Base-by-base conservation (phyloP, 2,113 vertebrate genomes). In the Parus major region DNA sequence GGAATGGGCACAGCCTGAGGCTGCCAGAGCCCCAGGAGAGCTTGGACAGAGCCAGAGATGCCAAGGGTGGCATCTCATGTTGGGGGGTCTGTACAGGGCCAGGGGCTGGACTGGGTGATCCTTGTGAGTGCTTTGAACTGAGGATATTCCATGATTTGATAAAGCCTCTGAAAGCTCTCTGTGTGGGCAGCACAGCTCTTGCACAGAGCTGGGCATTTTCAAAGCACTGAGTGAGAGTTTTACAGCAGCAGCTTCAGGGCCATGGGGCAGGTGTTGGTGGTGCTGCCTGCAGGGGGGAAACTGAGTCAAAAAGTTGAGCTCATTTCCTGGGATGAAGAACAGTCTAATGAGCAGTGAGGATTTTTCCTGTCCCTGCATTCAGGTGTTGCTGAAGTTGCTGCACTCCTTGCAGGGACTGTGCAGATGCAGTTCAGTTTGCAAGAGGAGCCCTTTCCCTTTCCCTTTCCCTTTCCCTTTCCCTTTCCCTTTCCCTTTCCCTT, bases 41-140 rank as follows among this genome's bases (percentile, higher is more conserved):
- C 57, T 75, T 29, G 42, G 60, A 3, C n/a, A 56, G 2, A 0
- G 0, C 44, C 50, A 68, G 84, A 29, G 49, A 18, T 46, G 57
- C 3, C 1, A 47, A 41, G 47, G 28, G 3, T 12, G 64, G 47
- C 15, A 0, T n/a, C n/a, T n/a, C n/a, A n/a, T 61, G 17, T 10
- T 39, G 55, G 19, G 33, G 27, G 4, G 16, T 35, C 35, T 46
- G 64, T 1, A 29, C 84, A 63, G 47, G 47, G 12, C 0, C 46
- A 39, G 46, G 10, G 0, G 28, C 1, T 39, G 56, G 28, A 9
- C 10, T n/a, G 2, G 5, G 5, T 47, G 41, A 20, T 53, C 28
- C 23, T 19, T 15, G 22, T 33, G 55, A 7, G 15, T 39, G 19
- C 39, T 60, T 70, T 53, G 7, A 21, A 8, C 28, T 61, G 39